Base-by-base conservation (phyloP, 2,888 invertebrate species). In the Thecocarcelia acutangulata region DNA sequence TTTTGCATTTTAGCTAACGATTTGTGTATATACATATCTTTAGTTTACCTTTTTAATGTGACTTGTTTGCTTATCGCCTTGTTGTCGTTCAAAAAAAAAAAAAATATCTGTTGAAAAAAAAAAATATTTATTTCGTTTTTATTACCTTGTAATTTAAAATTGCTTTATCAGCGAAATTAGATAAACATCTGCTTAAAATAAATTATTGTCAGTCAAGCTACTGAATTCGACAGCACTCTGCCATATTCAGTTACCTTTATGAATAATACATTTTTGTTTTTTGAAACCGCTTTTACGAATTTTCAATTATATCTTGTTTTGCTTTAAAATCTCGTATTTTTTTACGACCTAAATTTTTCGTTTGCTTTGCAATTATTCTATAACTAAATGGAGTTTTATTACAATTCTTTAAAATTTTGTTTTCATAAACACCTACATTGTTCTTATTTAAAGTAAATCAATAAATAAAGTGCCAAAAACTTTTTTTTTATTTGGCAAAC, bases 121-220 rank as follows among this genome's bases (percentile, higher is more conserved):
- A 13, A 13, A n/a, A 6, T 21, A 33, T 64, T 21, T 73, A 48
- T 66, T 56, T 21, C 13, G 37, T 46, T 63, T 42, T 33, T 42
- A 17, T 73, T 56, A 33, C 17, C 37, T 48, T 58, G 66, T 48
- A 40, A 63, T 64, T 40, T 13, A 48, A 66, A 66, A 56, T 52
- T 52, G 66, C 58, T 61, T 68, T 81, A 81, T 81, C 76, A 76
- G 76, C 68, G 44, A 73, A 68, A 72, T 76, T 76, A 68, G 73
- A 81, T 81, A 68, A 76, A 68, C 72, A 81, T 81, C 76, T 81
- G 80, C 72, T 68, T 66, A 40, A 12, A 54, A n/a, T 70, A 48
- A 58, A 40, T 44, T 44, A 11, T 48, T 40, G 24, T 17, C 40
- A 24, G 6, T 48, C 40, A 58, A 50, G 40, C 33, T 64, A 64